Evolutionary conservation across 2,888 invertebrate species (phyloP), one percentile per base, ranked within the genome.

Genomic region (Sabellastarte sp.): DNA sequence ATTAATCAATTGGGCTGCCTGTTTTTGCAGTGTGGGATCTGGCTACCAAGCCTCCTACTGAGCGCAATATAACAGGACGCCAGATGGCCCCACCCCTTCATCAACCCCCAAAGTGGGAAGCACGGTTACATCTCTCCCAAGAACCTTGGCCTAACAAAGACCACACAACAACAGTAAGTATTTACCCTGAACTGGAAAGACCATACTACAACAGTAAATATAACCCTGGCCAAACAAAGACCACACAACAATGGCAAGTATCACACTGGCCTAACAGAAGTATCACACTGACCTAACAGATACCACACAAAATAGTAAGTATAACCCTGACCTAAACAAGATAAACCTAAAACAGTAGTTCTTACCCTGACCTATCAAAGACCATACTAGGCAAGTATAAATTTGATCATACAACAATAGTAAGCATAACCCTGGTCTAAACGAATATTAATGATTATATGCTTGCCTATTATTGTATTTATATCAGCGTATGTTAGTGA

Each of bases 11-110:
- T n/a, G n/a, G n/a, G n/a, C n/a, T n/a, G n/a, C n/a, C n/a, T 41
- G 10, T 41, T 41, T 41, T 20, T 41, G 10, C 41, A 41, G 41
- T 41, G 41, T 41, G 41, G 41, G 41, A 41, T 41, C 41, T 41
- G 10, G 10, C 41, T 15, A 10, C 10, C 10, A 41, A 41, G 41
- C 10, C 10, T 41, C 41, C 53, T 10, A 53, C 53, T 5, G 74
- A 76, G 59, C 60, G 78, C 31, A 68, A 78, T 51, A 69, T 74
- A 10, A 69, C 59, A 4, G 73, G 73, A 2, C 66, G 66, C 20
- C 79, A 81, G 70, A 80, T 80, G 79, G 79, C 74, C 3, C 77
- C 76, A 24, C 73, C 76, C 5, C 32, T 63, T 3, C 66, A 74
- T 56, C 63, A 76, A 10, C 75, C 74, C 20, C 76, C 76, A 3